These are phyloP conservation scores for Holothuria leucospilota DNA, from an alignment of 53 echinoderm and acorn worm genomes.

Conservation along the genomic window DNA sequence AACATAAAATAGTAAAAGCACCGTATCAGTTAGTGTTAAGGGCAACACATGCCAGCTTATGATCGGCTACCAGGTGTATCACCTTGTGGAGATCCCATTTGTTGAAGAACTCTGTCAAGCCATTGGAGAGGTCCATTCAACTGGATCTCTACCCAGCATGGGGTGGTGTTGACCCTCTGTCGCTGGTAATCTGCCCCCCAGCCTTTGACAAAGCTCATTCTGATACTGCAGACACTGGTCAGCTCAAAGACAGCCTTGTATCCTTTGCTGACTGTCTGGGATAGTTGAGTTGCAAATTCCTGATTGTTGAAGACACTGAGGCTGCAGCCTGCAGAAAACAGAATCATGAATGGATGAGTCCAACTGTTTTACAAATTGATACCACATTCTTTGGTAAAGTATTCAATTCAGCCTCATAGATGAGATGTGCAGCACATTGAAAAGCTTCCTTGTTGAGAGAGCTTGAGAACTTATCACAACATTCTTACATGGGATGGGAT, in stretches of 20 bases:
- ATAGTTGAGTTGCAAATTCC: constrained; percentile 81
- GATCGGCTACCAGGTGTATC: constrained; percentile 42
- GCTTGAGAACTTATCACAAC: too few relatives aligned
- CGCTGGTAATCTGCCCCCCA: constrained; percentile 88
- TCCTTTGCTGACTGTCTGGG: constrained; percentile 80
- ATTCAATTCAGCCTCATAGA: background rate
- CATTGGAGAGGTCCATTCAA: constrained; percentile 77
- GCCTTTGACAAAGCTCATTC: constrained; percentile 88
- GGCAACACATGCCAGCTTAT: background rate
- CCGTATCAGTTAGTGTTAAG: too few relatives aligned
- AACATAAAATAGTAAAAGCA: too few relatives aligned
- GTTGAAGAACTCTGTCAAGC: constrained; percentile 72
- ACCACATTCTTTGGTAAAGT: background rate
- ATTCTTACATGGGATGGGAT: too few relatives aligned
- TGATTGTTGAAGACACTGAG: constrained; percentile 86
- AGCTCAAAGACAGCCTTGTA: constrained; percentile 83
- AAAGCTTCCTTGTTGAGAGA: too few relatives aligned
- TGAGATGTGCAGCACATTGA: too few relatives aligned
- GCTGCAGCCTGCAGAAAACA: constrained; percentile 65
- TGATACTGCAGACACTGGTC: constrained; percentile 81
- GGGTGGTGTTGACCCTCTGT: constrained; percentile 82
- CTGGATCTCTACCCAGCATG: constrained; percentile 85
- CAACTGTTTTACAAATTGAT: background rate
- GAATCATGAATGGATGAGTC: background rate
- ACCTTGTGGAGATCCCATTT: constrained; percentile 77